Base-by-base conservation (phyloP, 1,140 invertebrate genomes). In the Drosophila mojavensis region DNA sequence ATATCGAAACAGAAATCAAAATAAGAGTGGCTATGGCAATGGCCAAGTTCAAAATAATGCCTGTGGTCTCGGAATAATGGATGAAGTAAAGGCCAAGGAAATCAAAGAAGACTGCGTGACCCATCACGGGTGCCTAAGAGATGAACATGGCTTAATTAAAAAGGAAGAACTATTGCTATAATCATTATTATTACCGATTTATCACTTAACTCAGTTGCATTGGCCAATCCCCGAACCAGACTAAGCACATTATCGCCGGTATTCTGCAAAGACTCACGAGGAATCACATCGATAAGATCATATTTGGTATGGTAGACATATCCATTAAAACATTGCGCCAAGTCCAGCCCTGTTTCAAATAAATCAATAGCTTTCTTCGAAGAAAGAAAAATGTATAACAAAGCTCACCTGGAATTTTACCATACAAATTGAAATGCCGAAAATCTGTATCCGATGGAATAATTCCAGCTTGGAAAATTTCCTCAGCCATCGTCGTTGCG, bases 251-350 rank as follows among this genome's bases (percentile, higher is more conserved):
- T 96, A 72, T 96, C 95, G 62, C 96, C 97, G 54, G 96, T 96
- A 80, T 96, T 94, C 92, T 98, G 97, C 26, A 98, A 93, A 6
- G 96, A 95, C 4, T 96, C 97, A 11, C 95, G 82, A 2, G 96
- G 95, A 82, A 98, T 96, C 75, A 95, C 94, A 76, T 96, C 94
- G 20, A 96, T 94, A 4, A 93, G 93, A 92, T 98, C 97, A 92
- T 96, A 96, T 83, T 95, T 95, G 17, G 97, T 98, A 84, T 98
- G 97, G 86, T 98, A 98, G 0, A 98, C 95, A 92, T 96, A 98
- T 24, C 98, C 98, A 94, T 99, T 98, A 28, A 95, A 94, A 58
- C 96, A 96, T 94, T 97, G 98, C 5, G 97, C 98, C 93, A 99
- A 96, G 93, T 99, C 98, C 66, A 99, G 58, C 5, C 79, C 78